These are phyloP conservation scores for Macroteleia sp. DNA, from an alignment of 2,888 invertebrate genomes.

Conservation along the genomic window DNA sequence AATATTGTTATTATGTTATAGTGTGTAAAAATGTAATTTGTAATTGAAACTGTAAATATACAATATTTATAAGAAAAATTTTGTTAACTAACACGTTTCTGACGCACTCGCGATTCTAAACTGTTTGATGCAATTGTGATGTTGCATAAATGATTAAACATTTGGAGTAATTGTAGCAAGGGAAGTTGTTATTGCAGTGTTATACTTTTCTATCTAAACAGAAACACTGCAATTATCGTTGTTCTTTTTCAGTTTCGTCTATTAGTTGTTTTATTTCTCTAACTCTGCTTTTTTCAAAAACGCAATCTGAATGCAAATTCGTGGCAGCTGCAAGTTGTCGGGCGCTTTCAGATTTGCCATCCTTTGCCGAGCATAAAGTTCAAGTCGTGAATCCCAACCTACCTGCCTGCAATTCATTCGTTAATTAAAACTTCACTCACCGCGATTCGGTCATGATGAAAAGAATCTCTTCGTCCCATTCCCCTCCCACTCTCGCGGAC, in stretches of 20 bases:
- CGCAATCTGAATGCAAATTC: constrained; percentile 83
- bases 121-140: no score
- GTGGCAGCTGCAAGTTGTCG: constrained; percentile 76
- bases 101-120: no score
- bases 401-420: constrained; percentile 76
- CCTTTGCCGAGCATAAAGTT: constrained; percentile 66
- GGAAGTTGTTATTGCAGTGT: no score
- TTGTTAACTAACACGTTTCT: no score
- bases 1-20: no score
- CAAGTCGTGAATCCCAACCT: constrained; percentile 68
- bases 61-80: no score
- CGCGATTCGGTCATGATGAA: constrained; percentile 71
- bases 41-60: no score
- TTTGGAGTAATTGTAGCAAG: no score
- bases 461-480: constrained; percentile 74
- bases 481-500: constrained; percentile 62
- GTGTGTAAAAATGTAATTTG: no score
- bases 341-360: constrained; percentile 75
- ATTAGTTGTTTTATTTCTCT: constrained; percentile 35
- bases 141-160: no score
- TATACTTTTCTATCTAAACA: no score
- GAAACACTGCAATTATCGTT: constrained; percentile 74
- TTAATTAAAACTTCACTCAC: constrained; percentile 81
- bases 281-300: constrained; percentile 68
- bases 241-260: constrained; percentile 61